Conservation (phyloP, 2,797 vertebrate genomes). For the Sparidentex hasta region DNA sequence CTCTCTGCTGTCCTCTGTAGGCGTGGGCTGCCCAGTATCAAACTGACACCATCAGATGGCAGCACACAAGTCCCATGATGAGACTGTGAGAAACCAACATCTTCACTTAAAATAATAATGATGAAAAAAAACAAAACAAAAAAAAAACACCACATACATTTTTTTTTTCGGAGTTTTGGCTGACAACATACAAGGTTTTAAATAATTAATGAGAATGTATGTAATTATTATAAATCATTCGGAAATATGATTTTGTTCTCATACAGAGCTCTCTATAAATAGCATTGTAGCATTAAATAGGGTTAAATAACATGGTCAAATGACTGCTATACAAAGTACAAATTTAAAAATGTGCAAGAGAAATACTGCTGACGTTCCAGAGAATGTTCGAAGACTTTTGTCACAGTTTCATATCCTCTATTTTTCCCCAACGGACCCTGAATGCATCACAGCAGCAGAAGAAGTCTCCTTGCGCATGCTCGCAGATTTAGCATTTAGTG, state of each 20-base stretch:
- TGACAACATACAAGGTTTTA: too few species aligned
- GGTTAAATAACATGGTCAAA: background rate
- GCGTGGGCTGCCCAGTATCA: too few species aligned
- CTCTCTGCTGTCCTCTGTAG: too few species aligned
- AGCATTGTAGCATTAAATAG: background rate
- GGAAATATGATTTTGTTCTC: background rate
- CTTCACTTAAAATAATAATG: too few species aligned
- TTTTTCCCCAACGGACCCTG: conserved; percentile 1
- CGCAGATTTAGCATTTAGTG: background rate
- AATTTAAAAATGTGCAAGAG: background rate
- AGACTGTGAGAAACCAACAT: too few species aligned
- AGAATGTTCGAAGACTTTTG: background rate
- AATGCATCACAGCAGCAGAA: conserved; percentile 45
- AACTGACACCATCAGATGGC: too few species aligned
- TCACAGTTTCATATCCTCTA: background rate
- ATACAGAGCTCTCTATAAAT: background rate
- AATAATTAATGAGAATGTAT: background rate
- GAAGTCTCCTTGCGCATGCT: conserved; percentile 56
- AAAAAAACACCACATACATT: too few species aligned
- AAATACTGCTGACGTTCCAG: background rate
- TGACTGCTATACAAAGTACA: background rate
- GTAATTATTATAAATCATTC: background rate
- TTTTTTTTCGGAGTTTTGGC: too few species aligned
- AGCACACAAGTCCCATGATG: too few species aligned
- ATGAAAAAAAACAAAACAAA: too few species aligned